phyloP scores from a whole-genome alignment of 1,140 invertebrate genomes.

The Nixonia krombeini region DNA sequence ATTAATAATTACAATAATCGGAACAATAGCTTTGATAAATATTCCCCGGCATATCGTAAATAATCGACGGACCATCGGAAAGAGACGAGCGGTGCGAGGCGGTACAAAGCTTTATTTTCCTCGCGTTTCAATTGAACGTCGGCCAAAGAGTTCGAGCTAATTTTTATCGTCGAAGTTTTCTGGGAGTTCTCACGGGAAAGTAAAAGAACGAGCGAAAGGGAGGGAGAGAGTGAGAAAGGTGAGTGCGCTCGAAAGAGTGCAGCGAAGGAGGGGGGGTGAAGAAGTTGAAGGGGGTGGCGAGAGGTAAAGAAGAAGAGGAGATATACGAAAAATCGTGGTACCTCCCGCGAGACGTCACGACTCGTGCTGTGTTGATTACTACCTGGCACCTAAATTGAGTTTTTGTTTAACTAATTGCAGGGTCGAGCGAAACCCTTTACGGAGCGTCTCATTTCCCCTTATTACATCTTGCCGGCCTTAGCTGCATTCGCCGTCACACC shows the following conservation, averaged over 20 bases:
- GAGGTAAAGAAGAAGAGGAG: conserved; percentile 1
- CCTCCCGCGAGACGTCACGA: conserved; percentile 35
- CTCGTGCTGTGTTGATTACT: conserved; percentile 17
- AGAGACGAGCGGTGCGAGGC: neutral
- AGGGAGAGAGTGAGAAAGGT: neutral
- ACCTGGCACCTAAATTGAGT: conserved; percentile 16
- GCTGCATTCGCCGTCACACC: neutral
- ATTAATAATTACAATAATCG: no score
- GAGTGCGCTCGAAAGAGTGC: neutral
- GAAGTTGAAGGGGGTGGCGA: neutral
- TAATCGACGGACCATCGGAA: neutral
- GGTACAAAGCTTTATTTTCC: conserved; percentile 36
- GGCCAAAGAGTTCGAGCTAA: conserved; percentile 42
- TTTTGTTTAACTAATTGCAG: conserved; percentile 17
- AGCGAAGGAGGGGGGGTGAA: neutral
- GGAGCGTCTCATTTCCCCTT: neutral
- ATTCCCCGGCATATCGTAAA: neutral
- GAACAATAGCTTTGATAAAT: no score
- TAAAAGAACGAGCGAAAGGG: conserved; percentile 8
- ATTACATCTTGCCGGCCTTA: neutral
- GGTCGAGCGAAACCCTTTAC: neutral
- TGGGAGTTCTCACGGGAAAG: neutral
- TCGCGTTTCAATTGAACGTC: conserved; percentile 53
- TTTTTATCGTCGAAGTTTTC: conserved; percentile 54
- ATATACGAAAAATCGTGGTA: conserved; percentile 21